Percentiles rank a stretch among this genome's conserved stretches.
Conservation (phyloP, 2,797 vertebrate species). For the Pipistrellus nathusii region DNA sequence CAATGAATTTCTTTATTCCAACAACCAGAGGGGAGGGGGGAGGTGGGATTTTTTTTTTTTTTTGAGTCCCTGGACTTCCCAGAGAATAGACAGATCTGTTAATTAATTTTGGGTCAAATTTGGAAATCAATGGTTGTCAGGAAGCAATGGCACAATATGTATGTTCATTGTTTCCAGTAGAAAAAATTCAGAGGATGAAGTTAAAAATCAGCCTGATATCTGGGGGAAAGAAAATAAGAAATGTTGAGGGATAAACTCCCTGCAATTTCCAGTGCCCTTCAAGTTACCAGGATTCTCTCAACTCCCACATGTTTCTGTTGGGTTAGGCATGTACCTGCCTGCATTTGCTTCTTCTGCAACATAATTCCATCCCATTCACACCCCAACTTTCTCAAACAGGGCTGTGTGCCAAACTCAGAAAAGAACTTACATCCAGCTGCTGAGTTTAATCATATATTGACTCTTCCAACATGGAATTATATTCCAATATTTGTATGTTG, state of each 20-base stretch:
- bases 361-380: neutral
- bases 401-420: neutral
- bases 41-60: too few relatives aligned
- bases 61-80: neutral
- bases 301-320: neutral
- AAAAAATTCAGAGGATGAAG: neutral
- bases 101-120: neutral
- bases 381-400: neutral
- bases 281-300: neutral
- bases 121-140: neutral
- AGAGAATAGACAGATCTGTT: neutral
- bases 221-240: neutral
- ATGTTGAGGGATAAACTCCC: neutral
- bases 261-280: neutral
- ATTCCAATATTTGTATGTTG: neutral
- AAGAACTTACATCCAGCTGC: neutral
- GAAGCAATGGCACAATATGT: neutral
- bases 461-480: neutral
- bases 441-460: neutral
- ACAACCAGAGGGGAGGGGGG: neutral
- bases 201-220: neutral
- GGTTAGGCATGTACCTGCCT: neutral
- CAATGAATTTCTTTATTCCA: neutral
- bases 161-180: neutral
- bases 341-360: neutral